Evolutionary conservation across 2,888 invertebrate species (phyloP).

Genomic region (Rhamnusium bicolor): DNA sequence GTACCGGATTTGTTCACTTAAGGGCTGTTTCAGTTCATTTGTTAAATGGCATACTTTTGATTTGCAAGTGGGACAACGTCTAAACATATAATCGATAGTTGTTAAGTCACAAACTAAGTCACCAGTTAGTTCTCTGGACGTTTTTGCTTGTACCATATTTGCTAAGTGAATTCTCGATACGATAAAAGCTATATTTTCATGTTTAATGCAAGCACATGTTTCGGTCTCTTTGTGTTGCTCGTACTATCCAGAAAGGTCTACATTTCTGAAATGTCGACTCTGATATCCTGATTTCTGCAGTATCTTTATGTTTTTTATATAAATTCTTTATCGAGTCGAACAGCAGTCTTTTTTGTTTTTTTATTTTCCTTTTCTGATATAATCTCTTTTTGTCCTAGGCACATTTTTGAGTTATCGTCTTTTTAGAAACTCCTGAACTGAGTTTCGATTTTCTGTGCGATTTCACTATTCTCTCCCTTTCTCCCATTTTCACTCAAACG

Average conservation of each 20-base stretch:
- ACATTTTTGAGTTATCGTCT: slow-evolving; percentile 10
- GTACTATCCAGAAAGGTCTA: slow-evolving; percentile 32
- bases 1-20: not conserved
- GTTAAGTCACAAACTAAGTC: not conserved
- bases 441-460: not conserved
- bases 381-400: slow-evolving; percentile 24
- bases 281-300: slow-evolving; percentile 12
- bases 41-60: not conserved
- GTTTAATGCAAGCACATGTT: slow-evolving; percentile 30
- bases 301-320: slow-evolving; percentile 17
- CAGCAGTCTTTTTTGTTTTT: slow-evolving; percentile 31
- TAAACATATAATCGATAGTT: not conserved
- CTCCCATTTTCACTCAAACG: not conserved
- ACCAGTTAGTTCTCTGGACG: not conserved
- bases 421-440: slow-evolving; percentile 6
- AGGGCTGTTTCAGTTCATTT: not conserved
- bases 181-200: slow-evolving; percentile 22
- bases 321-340: slow-evolving; percentile 18
- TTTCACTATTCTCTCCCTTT: not conserved
- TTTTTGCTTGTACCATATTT: not conserved
- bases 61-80: not conserved
- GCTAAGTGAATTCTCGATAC: slow-evolving; percentile 15
- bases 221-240: slow-evolving; percentile 24
- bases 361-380: slow-evolving; percentile 21
- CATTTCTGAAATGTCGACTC: slow-evolving; percentile 27